A percentile compares a stretch with the other conserved stretches of the same genome.
phyloP scores from a whole-genome alignment of 2,888 invertebrate species.

The Lypha dubia region DNA sequence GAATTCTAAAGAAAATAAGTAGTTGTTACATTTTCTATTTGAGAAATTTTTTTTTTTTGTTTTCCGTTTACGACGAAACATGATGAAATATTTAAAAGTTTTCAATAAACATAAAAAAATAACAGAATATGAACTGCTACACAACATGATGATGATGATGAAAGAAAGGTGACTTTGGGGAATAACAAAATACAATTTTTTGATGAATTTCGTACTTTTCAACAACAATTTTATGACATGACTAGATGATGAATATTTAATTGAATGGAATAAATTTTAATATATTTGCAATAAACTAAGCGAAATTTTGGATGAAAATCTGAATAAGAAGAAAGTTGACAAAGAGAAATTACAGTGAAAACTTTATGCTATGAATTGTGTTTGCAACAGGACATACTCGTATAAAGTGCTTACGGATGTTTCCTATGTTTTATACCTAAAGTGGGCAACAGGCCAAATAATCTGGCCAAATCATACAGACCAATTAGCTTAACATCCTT shows the following conservation, averaged over 20 bases:
- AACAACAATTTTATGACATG: conserved; percentile 43
- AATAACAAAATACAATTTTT: conserved; percentile 66
- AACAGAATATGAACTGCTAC: conserved; percentile 21
- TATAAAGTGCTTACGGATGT: no score
- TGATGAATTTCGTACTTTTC: conserved; percentile 59
- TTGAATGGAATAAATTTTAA: conserved; percentile 60
- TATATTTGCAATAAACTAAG: conserved; percentile 4
- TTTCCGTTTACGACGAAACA: conserved; percentile 55
- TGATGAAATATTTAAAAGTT: conserved; percentile 65
- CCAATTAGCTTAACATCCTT: no score
- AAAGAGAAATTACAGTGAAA: not conserved
- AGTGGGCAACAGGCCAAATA: no score
- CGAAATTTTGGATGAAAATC: conserved; percentile 17
- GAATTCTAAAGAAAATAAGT: conserved; percentile 60
- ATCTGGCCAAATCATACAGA: no score
- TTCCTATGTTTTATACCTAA: no score
- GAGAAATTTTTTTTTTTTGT: not conserved
- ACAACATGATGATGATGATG: conserved; percentile 54
- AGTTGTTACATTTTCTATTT: conserved; percentile 61
- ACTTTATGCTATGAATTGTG: no score
- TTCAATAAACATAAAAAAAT: conserved; percentile 55
- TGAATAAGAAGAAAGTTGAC: not conserved
- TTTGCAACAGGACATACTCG: no score
- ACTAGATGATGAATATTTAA: conserved; percentile 63
- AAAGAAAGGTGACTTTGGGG: conserved; percentile 71